Percentiles rank a stretch among this genome's conserved stretches.
These are phyloP conservation scores for Nomada fucata DNA, from an alignment of 2,888 invertebrate genomes.

Conservation along the genomic window DNA sequence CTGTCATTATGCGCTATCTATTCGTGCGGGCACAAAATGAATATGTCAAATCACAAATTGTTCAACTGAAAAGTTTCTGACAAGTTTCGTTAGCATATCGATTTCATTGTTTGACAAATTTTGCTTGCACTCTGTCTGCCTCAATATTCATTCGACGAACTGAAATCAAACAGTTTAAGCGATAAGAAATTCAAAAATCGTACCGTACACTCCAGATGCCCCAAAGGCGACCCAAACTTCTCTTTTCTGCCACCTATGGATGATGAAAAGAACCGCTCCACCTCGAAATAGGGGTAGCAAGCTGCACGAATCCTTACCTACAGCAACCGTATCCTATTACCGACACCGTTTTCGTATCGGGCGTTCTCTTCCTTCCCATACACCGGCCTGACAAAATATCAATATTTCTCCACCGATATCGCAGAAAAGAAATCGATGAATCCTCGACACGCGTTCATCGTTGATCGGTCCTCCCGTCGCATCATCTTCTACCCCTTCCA, in stretches of 20 bases:
- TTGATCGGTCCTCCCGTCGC: no score
- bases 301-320: constrained; percentile 1
- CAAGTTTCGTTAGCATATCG: no score
- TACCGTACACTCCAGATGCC: neutral
- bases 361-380: constrained; percentile 39
- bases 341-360: constrained; percentile 24
- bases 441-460: neutral
- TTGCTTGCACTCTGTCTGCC: no score
- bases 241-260: constrained; percentile 53
- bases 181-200: neutral
- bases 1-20: neutral
- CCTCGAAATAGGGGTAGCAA: neutral
- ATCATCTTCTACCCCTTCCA: neutral
- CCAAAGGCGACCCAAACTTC: neutral
- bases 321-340: constrained; percentile 21
- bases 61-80: no score
- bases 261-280: constrained; percentile 15
- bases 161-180: no score
- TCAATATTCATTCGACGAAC: no score
- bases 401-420: neutral
- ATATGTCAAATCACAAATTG: no score
- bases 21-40: no score
- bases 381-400: neutral
- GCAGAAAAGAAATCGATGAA: neutral
- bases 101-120: no score